Percentiles rank a stretch among this genome's conserved stretches.
phyloP scores from a whole-genome alignment of 2,797 vertebrate species.

The Selene dorsalis region DNA sequence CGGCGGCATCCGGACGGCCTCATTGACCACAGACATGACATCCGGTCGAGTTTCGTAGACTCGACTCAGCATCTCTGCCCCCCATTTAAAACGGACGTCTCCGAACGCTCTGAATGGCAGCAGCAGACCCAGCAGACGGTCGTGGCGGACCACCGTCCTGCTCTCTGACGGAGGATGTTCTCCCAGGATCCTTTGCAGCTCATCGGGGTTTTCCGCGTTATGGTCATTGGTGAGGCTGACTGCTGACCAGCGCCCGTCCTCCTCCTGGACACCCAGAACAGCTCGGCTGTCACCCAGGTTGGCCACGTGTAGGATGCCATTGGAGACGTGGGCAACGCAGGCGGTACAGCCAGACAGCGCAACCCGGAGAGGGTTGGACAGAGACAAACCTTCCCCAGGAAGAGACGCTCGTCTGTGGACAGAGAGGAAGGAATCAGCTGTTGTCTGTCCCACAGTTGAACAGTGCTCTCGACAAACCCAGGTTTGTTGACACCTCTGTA shows the following conservation, averaged over 20 bases:
- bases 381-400: slow-evolving; percentile 42
- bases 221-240: slow-evolving; percentile 77
- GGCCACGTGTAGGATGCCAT: slow-evolving; percentile 70
- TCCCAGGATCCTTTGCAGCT: slow-evolving; percentile 74
- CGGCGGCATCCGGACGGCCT: slow-evolving; percentile 46
- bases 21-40: slow-evolving; percentile 30
- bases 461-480: too few species aligned
- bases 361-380: slow-evolving; percentile 72
- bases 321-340: slow-evolving; percentile 72
- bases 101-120: slow-evolving; percentile 81
- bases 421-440: not conserved
- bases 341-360: slow-evolving; percentile 79
- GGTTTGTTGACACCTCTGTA: too few species aligned
- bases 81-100: slow-evolving; percentile 80
- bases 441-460: not conserved
- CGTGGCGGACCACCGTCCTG: slow-evolving; percentile 73
- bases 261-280: slow-evolving; percentile 74
- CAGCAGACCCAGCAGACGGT: slow-evolving; percentile 78
- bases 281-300: slow-evolving; percentile 81
- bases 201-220: slow-evolving; percentile 76
- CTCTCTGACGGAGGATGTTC: slow-evolving; percentile 72
- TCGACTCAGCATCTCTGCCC: slow-evolving; percentile 66
- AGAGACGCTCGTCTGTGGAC: slow-evolving; percentile 52
- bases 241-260: slow-evolving; percentile 66
- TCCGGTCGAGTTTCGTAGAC: slow-evolving; percentile 64